phyloP scores from a whole-genome alignment of 2,797 vertebrate genomes.

The Anguilla anguilla region DNA sequence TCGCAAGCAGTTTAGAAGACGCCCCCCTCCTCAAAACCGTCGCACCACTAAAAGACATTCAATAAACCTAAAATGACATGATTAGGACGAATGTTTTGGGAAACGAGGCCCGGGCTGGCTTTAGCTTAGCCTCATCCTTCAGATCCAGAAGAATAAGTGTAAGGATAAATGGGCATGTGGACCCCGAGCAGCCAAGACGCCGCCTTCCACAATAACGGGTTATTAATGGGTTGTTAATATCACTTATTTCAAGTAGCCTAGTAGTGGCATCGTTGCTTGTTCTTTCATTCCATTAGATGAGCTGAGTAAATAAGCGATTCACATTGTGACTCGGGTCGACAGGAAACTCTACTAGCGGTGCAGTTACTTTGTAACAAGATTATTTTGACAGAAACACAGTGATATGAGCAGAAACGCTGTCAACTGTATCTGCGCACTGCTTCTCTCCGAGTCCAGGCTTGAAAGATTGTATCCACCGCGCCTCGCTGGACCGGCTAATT shows the following conservation, averaged over 20 bases:
- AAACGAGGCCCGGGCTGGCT: neutral
- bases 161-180: neutral
- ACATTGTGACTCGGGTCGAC: neutral
- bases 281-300: neutral
- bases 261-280: neutral
- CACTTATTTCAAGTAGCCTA: neutral
- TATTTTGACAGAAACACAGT: neutral
- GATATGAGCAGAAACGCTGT: neutral
- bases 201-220: neutral
- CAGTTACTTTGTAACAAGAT: slow-evolving; percentile 19
- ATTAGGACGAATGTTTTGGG: neutral
- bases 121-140: neutral
- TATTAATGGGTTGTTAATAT: neutral
- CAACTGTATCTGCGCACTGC: neutral
- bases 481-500: neutral
- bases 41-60: neutral
- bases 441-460: neutral
- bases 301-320: neutral
- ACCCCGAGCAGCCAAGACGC: neutral
- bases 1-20: neutral
- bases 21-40: neutral
- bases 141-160: neutral
- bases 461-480: slow-evolving; percentile 4
- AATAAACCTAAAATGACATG: neutral
- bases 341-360: neutral